Base-by-base conservation (phyloP, 37 sponge, comb jelly and placozoan genomes). In the Spongia lamella region DNA sequence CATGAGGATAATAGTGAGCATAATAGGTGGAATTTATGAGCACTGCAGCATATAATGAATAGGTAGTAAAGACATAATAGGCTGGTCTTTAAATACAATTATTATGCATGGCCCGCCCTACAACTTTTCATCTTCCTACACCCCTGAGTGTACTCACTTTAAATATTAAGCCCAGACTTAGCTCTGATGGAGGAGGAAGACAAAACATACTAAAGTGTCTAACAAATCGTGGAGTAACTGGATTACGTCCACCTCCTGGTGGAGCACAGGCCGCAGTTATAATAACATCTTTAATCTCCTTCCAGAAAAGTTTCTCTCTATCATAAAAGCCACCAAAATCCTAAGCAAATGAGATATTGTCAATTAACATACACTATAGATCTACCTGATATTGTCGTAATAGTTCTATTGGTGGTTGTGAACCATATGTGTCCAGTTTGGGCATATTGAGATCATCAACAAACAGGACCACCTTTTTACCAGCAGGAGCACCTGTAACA, bases 361-460 rank as follows among this genome's bases (percentile, higher is more conserved):
- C 65, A 63, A 35, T n/a, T 20, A 33, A 34, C 34, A 4, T 20
- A 13, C 65, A 19, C 27, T 16, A 4, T 25, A 32, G 7, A 63
- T 70, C n/a, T 55, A 73, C 73, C 75, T 88, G 92, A 63, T 92
- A 95, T 72, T 97, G 98, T 68, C 98, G 49, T 16, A 97, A 78
- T 21, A 97, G 86, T 58, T 97, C 98, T 56, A 97, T 89, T n/a
- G 98, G 95, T 53, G 98, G 98, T 79, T 97, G 98, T 21, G 96
- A 89, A n/a, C 98, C 98, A 76, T 94, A 97, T n/a, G 74, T 78
- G 77, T 97, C 98, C 68, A 95, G 76, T 56, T 97, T 97, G n/a
- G 98, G 98, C 98, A 97, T 97, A 80, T 97, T 97, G 53, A 97
- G 78, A 56, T 97, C 98, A 79, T 97, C 98, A 39, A 97, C 93